phyloP scores from a whole-genome alignment of 2,797 vertebrate species.

The Enteromius mattozi region DNA sequence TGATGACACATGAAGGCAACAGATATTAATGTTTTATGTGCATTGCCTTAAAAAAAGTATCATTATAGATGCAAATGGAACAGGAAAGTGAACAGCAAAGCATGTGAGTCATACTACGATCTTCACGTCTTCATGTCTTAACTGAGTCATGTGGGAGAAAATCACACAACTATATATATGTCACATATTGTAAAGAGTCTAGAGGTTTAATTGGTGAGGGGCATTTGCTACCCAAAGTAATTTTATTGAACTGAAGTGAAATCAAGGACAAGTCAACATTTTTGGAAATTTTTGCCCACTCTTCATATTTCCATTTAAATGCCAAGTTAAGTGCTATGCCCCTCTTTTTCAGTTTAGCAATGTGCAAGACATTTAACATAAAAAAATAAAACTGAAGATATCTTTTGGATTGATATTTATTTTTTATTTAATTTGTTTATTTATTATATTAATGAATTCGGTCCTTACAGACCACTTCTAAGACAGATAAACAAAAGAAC shows the following conservation, averaged over 20 bases:
- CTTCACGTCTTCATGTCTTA: background rate
- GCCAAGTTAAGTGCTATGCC: background rate
- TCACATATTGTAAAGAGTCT: background rate
- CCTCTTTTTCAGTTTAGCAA: background rate
- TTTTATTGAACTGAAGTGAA: constrained; percentile 4
- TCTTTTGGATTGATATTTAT: constrained; percentile 41
- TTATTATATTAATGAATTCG: constrained; percentile 68
- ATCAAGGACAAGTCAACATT: background rate
- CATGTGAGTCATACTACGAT: background rate
- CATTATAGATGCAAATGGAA: background rate
- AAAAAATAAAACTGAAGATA: constrained; percentile 37
- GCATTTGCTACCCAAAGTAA: background rate
- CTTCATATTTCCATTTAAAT: background rate
- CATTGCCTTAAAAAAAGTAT: background rate
- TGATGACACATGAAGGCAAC: background rate
- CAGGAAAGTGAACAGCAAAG: background rate
- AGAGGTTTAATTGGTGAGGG: background rate
- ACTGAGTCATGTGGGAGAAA: background rate
- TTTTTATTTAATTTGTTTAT: constrained; percentile 50
- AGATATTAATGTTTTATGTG: background rate
- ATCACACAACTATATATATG: background rate
- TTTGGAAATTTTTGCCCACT: background rate
- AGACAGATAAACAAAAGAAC: constrained; percentile 59
- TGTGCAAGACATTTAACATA: background rate
- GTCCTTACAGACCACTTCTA: constrained; percentile 38